phyloP scores from a whole-genome alignment of 1,140 invertebrate species.

The Dinothrombium tinctorium region DNA sequence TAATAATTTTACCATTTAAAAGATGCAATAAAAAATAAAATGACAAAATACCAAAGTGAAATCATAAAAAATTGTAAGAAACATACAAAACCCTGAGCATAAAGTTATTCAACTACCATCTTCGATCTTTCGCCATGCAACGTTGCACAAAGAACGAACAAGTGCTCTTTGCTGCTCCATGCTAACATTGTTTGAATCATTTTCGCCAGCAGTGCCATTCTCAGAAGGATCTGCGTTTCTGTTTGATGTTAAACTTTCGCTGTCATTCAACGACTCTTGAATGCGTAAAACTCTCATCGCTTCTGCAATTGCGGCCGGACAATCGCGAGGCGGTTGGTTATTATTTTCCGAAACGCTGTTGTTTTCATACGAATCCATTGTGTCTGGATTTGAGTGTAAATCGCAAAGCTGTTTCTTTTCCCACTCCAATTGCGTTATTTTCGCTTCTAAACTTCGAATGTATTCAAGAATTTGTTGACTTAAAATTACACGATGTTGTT shows the following conservation, averaged over 20 bases:
- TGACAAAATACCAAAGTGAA: too few relatives aligned
- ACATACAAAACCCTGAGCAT: too few relatives aligned
- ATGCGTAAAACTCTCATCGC: conserved; percentile 1
- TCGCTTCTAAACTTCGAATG: conserved; percentile 55
- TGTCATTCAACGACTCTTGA: neutral
- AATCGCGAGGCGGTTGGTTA: neutral
- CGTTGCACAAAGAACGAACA: conserved; percentile 1
- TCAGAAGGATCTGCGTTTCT: neutral
- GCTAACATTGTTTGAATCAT: neutral
- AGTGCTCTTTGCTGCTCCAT: conserved; percentile 2
- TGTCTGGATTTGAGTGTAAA: neutral
- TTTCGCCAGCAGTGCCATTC: neutral
- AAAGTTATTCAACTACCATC: too few relatives aligned
- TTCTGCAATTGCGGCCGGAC: neutral
- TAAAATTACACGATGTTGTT: conserved; percentile 9
- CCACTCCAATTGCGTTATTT: conserved; percentile 58
- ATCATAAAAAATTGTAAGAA: too few relatives aligned
- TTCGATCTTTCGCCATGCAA: conserved; percentile 3
- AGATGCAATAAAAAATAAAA: too few relatives aligned
- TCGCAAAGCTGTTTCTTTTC: conserved; percentile 30
- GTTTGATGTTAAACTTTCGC: neutral
- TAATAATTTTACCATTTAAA: too few relatives aligned
- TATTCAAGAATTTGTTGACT: conserved; percentile 55
- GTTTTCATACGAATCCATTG: neutral
- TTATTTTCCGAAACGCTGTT: neutral